phyloP scores from a whole-genome alignment of 2,113 vertebrate genomes.

The Apteryx owenii region DNA sequence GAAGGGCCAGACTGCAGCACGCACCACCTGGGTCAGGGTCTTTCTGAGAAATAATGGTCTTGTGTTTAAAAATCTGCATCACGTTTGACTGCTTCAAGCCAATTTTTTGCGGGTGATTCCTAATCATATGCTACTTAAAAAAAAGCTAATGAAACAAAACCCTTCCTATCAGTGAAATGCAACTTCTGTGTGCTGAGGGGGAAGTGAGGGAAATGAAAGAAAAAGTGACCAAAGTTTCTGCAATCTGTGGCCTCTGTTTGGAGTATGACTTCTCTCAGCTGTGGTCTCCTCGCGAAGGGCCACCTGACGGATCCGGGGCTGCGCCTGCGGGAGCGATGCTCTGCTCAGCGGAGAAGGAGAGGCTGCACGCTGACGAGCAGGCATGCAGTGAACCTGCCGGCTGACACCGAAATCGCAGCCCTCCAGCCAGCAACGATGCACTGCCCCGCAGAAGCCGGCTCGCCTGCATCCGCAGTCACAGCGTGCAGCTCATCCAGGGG shows the following conservation, averaged over 20 bases:
- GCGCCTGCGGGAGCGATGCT: not conserved
- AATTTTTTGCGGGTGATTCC: conserved; percentile 42
- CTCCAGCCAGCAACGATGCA: not conserved
- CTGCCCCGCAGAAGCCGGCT: no score
- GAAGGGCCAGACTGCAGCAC: no score
- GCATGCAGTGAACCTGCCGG: not conserved
- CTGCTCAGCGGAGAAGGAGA: accelerated
- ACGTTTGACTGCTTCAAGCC: conserved; percentile 24
- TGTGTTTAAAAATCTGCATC: not conserved
- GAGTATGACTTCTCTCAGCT: not conserved
- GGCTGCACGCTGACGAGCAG: accelerated
- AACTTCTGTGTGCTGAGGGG: not conserved
- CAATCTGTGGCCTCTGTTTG: not conserved
- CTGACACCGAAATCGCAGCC: not conserved
- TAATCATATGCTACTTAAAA: not conserved
- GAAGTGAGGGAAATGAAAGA: not conserved
- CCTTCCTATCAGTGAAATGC: conserved; percentile 17
- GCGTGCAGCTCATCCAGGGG: not conserved
- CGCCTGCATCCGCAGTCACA: not conserved
- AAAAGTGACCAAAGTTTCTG: not conserved
- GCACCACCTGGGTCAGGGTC: not conserved
- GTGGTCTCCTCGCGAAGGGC: not conserved
- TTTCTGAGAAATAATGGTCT: not conserved
- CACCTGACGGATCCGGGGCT: not conserved
- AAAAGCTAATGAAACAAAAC: conserved; percentile 14